Conservation (phyloP, 2,113 vertebrate genomes). For the Tachycineta bicolor region DNA sequence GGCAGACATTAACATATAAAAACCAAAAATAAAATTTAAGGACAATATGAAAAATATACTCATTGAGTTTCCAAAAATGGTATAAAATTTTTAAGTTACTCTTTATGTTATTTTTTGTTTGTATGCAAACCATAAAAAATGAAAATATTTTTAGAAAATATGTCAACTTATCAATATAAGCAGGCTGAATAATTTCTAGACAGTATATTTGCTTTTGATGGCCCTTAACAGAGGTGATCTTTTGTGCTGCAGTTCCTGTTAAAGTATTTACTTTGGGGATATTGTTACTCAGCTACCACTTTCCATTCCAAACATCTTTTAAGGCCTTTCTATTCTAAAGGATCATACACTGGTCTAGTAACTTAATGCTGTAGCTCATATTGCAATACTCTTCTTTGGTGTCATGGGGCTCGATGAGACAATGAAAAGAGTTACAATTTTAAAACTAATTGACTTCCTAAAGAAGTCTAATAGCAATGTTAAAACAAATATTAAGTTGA, state of each 20-base stretch:
- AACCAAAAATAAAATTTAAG: neutral
- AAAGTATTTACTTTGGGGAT: constrained; percentile 44
- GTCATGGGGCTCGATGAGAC: neutral
- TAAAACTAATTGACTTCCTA: constrained; percentile 55
- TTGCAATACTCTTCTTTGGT: neutral
- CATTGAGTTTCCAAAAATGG: neutral
- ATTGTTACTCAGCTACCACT: constrained; percentile 16
- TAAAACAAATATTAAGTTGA: constrained; percentile 13
- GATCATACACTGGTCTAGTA: neutral
- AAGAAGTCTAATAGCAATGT: neutral
- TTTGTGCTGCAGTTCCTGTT: constrained; percentile 43
- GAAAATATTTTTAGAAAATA: neutral
- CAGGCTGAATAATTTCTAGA: constrained; percentile 1
- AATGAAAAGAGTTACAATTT: constrained; percentile 34
- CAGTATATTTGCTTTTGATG: constrained; percentile 14
- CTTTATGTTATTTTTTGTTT: neutral
- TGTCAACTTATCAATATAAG: neutral
- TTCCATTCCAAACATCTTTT: constrained; percentile 43
- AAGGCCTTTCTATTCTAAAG: constrained; percentile 46
- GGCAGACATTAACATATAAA: neutral
- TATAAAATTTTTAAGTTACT: neutral
- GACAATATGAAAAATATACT: neutral
- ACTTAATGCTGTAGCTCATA: constrained; percentile 37
- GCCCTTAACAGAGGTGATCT: constrained; percentile 12
- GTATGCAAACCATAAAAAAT: neutral